A percentile compares a stretch with the other conserved stretches of the same genome.
These are phyloP conservation scores for Lobophora halterata DNA, from an alignment of 2,888 invertebrate genomes.

Conservation along the genomic window DNA sequence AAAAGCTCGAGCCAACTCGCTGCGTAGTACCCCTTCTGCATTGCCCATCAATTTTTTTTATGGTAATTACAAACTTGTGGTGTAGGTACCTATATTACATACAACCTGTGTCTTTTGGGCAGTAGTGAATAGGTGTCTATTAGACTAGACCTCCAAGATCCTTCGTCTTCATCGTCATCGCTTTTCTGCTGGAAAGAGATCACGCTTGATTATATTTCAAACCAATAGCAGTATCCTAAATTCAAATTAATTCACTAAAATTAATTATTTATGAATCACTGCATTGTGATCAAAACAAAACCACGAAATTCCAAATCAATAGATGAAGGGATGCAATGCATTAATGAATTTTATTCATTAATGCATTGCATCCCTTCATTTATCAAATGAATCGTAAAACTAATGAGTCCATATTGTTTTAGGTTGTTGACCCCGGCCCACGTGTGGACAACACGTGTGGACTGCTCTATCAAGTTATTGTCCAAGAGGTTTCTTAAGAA, in stretches of 20 bases:
- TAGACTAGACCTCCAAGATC: no score
- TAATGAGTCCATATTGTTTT: slow-evolving; percentile 61
- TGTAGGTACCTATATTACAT: no score
- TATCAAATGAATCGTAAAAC: slow-evolving; percentile 25
- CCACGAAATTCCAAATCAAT: slow-evolving; percentile 24
- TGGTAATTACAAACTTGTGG: no score
- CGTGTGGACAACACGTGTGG: slow-evolving; percentile 69
- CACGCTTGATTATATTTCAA: neutral
- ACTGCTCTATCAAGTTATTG: slow-evolving; percentile 60
- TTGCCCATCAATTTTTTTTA: no score
- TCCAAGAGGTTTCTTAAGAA: slow-evolving; percentile 56
- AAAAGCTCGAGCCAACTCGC: no score
- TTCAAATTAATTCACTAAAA: neutral
- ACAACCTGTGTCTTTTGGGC: no score
- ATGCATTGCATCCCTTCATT: slow-evolving; percentile 24
- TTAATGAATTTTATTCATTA: slow-evolving; percentile 32
- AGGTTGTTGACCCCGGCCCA: slow-evolving; percentile 61
- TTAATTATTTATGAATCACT: slow-evolving; percentile 6
- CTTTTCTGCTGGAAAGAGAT: no score
- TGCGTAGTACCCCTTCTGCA: no score
- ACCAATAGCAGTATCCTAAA: neutral
- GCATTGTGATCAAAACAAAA: slow-evolving; percentile 64
- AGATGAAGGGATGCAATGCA: slow-evolving; percentile 38
- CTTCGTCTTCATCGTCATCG: no score
- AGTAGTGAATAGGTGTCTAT: no score